Base-by-base conservation (phyloP, 1,140 invertebrate genomes). In the Ceratina japonica region DNA sequence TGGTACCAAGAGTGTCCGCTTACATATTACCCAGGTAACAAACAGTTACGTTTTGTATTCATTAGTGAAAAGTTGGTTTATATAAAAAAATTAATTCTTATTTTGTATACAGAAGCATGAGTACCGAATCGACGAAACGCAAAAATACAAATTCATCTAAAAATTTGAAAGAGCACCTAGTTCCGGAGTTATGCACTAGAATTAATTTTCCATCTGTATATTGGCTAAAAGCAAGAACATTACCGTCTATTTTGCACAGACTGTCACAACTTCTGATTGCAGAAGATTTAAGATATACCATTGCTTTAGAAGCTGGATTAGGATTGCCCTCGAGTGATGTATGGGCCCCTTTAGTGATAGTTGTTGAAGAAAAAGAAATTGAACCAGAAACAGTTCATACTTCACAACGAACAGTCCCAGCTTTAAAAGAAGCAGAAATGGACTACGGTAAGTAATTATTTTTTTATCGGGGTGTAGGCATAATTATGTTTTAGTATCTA, bases 121-220 rank as follows among this genome's bases (percentile, higher is more conserved):
- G 85, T 18, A 13, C 61, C n/a, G 75, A 80, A n/a, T 54, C 83
- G 7, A 81, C 79, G 24, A 93, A 92, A 81, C 88, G 91, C 44
- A 94, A 94, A 86, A 86, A 92, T 71, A 93, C 94, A 59, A 93
- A 94, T 58, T 80, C 84, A 0, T 79, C 84, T 16, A 92, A 95
- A 66, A 93, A 94, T 69, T 93, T 95, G 79, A 95, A 95, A 79
- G 96, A 97, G 88, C 95, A 96, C 84, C 93, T 99, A 15, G 94
- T 99, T 56, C 98, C 98, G 0, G 98, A 99, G 92, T 93, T 99
- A 51, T 98, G 98, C 90, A 94, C 95, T 31, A 95, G 96, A 80
- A 96, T 97, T 89, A 95, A 95, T 2, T 98, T 98, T 90, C 96
- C 97, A 0, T 95, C 97, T 1, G 94, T 95, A 10, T 94, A 99